Base-by-base conservation (phyloP, 1,140 invertebrate genomes). In the Rhagoletis zephyria region DNA sequence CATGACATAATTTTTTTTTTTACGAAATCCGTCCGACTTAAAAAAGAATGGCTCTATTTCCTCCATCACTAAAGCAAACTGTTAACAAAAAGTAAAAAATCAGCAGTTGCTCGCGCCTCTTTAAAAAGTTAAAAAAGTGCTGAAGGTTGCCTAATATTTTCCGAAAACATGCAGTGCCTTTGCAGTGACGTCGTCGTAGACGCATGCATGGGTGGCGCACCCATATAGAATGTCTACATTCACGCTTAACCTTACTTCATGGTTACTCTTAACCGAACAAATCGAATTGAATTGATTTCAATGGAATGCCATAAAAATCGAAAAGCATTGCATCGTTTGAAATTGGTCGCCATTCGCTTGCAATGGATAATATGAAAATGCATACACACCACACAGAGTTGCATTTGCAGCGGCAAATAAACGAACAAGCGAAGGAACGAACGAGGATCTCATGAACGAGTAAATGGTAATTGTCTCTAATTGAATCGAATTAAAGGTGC, bases 391-490 rank as follows among this genome's bases (percentile, higher is more conserved):
- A 40, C 45, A 86, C 74, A 81, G 56, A 56, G 48, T 81, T 56
- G 48, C 48, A 51, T 81, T 81, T 51, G 48, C 48, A 86, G 67
- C 10, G 19, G 10, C 60, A 51, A 70, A 40, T 30, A 63, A 67
- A 14, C 7, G 48, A 70, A 74, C 19, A 61, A 60, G 30, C 40
- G 59, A 59, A 56, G 6, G 51, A 9, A 60, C 65, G 42, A 40
- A 61, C 30, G 19, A 40, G 74, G 7, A 70, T 56, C 9, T 60
- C 7, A 77, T 51, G 70, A 59, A 67, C 81, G 30, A 87, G 61
- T 59, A 87, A 87, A 88, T 90, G 89, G 90, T 92, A 92, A 92
- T 92, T 92, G 91, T 89, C 91, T 92, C 91, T 92, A 92, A 92
- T 92, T 92, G 91, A 92, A 92, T 92, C 91, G 91, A 92, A 92